phyloP scores from a whole-genome alignment of 2,888 invertebrate genomes.

The Temnothorax rugatulus region DNA sequence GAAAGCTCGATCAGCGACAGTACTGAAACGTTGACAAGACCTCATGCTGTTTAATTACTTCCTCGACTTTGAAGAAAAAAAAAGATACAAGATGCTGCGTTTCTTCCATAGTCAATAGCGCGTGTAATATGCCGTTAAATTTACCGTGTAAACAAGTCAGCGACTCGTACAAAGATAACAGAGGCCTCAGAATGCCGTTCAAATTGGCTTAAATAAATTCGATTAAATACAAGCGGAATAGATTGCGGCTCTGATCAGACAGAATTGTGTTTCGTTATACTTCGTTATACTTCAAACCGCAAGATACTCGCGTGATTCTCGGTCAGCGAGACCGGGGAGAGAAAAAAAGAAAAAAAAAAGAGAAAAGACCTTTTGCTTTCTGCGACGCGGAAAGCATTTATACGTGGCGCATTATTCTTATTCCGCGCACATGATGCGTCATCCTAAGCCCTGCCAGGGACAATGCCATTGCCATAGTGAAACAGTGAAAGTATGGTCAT shows the following conservation, averaged over 20 bases:
- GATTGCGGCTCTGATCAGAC: background rate
- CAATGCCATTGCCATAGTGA: conserved; percentile 86
- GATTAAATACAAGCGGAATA: background rate
- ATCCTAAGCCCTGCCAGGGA: conserved; percentile 80
- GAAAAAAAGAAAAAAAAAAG: conserved; percentile 48
- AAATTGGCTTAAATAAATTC: background rate
- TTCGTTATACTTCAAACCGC: background rate
- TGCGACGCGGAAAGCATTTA: conserved; percentile 60
- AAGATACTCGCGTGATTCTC: background rate
- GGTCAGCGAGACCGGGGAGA: background rate
- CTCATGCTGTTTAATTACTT: conserved; percentile 59
- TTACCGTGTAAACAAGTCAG: background rate
- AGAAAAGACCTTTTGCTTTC: conserved; percentile 72
- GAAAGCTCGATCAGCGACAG: conserved; percentile 64
- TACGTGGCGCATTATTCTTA: conserved; percentile 67
- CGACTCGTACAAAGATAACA: background rate
- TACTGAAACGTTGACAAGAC: conserved; percentile 55
- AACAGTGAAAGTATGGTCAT: conserved; percentile 85
- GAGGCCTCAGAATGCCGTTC: background rate
- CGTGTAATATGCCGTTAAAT: background rate
- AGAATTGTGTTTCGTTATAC: background rate
- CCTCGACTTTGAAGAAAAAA: conserved; percentile 18
- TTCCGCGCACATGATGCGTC: conserved; percentile 80
- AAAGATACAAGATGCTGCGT: background rate
- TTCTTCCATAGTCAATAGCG: background rate